Base-by-base conservation (phyloP, 2,888 invertebrate genomes). In the Ennomos quercinarius region DNA sequence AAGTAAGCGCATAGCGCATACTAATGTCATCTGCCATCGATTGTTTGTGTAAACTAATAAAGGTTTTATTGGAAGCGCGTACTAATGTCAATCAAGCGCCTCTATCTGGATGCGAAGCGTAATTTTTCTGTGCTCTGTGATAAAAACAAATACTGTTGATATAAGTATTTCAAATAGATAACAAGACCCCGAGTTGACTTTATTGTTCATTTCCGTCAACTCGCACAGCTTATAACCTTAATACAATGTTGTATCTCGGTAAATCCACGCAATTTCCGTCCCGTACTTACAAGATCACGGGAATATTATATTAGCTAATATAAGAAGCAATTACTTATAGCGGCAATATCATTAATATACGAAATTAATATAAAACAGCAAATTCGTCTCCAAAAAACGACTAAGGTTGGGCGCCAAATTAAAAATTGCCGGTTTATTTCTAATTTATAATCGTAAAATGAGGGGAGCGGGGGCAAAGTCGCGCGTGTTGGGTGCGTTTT, bases 401-500 rank as follows among this genome's bases (percentile, higher is more conserved):
- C 49, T 42, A 12, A 50, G 46, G 50, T 17, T 27, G 11, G 34
- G 60, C 70, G 66, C 72, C n/a, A 83, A 80, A 86, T 86, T 84
- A 89, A 88, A 87, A 89, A 89, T 84, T 73, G 80, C 80, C 63
- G 76, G 82, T 87, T 87, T 87, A 86, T 81, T 86, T 84, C 62
- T 84, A 89, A 89, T 89, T 90, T 90, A 89, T 86, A 87, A 85
- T 80, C 77, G 81, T 78, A 81, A 85, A 85, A 83, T 79, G 36
- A 48, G 53, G 72, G 77, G 73, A 67, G 61, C 66, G 62, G 77
- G 73, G 67, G 68, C 11, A 45, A 49, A 61, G 50, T 56, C 74
- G 82, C 80, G 81, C 84, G 85, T 85, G 87, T 84, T 90, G 87
- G 89, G 89, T 91, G 91, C 91, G 91, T 89, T 91, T 91, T 89